Conservation (phyloP, 2,113 vertebrate genomes). For the Austrofundulus limnaeus region DNA sequence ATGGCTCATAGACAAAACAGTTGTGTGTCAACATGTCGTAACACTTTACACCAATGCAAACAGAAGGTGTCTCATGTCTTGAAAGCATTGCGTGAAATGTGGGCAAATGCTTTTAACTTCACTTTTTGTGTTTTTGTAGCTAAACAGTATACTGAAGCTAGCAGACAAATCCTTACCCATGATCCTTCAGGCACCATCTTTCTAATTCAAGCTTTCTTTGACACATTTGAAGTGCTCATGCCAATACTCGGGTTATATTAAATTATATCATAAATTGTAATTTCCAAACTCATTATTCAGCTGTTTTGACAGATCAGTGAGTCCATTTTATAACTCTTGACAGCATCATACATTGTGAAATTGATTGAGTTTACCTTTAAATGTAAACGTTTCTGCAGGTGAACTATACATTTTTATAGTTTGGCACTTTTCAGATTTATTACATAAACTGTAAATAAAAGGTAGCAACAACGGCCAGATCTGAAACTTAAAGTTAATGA, state of each 20-base stretch:
- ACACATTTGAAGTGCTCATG: neutral
- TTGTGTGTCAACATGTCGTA: neutral
- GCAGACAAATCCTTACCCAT: neutral
- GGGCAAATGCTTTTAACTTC: too few species aligned
- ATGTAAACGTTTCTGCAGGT: conserved; percentile 9
- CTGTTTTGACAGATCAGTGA: conserved; percentile 14
- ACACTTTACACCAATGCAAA: neutral
- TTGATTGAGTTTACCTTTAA: conserved; percentile 20
- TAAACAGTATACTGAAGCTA: neutral
- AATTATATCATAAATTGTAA: conserved; percentile 11
- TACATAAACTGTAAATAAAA: neutral
- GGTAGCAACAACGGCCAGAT: neutral
- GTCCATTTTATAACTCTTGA: conserved; percentile 8
- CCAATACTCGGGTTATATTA: neutral
- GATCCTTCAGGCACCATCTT: neutral
- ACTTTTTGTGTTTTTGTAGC: too few species aligned
- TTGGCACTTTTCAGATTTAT: conserved; percentile 28
- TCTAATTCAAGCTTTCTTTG: neutral
- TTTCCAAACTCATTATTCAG: neutral
- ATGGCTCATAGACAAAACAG: neutral
- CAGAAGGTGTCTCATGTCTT: too few species aligned
- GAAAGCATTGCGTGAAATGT: too few species aligned
- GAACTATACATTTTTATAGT: conserved; percentile 26
- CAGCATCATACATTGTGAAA: conserved; percentile 10
- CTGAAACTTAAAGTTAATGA: neutral